Evolutionary conservation across 2,888 invertebrate genomes (phyloP).

Genomic region (Caradrina kadenii): DNA sequence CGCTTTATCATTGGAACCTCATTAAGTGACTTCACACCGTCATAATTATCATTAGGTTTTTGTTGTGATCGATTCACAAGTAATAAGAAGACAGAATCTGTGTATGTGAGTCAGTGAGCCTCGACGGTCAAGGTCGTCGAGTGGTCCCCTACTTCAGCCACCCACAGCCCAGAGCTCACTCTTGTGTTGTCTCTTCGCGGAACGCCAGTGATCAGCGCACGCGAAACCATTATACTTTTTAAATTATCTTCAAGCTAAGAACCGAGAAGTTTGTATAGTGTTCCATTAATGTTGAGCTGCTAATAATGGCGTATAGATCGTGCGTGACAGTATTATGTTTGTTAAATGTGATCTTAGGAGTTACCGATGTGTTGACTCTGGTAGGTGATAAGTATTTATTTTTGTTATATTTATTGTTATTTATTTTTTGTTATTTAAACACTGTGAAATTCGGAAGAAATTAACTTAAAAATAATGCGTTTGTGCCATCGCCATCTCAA

Average conservation of each 20-base stretch:
- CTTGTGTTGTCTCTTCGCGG: constrained; percentile 56
- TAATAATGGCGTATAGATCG: constrained; percentile 63
- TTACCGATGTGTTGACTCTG: constrained; percentile 77
- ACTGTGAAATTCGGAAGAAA: not conserved
- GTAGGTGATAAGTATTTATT: constrained; percentile 66
- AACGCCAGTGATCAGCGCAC: constrained; percentile 54
- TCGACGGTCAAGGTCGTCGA: constrained; percentile 82
- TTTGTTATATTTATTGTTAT: not conserved
- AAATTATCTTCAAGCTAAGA: constrained; percentile 27
- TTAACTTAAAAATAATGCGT: constrained; percentile 10
- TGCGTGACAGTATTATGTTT: constrained; percentile 75
- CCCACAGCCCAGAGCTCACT: constrained; percentile 57
- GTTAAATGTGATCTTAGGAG: constrained; percentile 75
- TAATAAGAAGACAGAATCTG: constrained; percentile 64
- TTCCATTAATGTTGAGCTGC: constrained; percentile 33
- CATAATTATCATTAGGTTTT: constrained; percentile 51
- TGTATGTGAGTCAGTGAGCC: constrained; percentile 81
- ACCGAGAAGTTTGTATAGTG: constrained; percentile 38
- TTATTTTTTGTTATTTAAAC: not conserved
- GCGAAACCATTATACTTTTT: constrained; percentile 34
- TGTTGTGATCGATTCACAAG: constrained; percentile 51
- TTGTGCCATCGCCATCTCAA: not conserved
- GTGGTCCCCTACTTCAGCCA: constrained; percentile 73
- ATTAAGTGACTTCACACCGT: constrained; percentile 40
- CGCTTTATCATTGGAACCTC: constrained; percentile 37